These are phyloP conservation scores for Calcarius lapponicus DNA, from an alignment of 2,797 vertebrate genomes.

Conservation along the genomic window DNA sequence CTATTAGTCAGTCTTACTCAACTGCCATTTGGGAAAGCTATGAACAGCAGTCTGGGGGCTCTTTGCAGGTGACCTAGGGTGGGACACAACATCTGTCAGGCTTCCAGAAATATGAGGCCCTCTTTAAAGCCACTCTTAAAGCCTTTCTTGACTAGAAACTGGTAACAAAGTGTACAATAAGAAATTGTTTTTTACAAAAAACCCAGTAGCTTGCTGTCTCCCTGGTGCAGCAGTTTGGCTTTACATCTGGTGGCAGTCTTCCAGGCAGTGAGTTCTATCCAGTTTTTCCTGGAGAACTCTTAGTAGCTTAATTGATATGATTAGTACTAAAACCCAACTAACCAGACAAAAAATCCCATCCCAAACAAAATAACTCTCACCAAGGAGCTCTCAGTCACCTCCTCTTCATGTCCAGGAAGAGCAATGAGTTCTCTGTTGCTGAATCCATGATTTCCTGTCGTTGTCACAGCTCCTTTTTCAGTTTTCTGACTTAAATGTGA, in stretches of 20 bases:
- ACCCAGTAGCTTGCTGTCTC: neutral
- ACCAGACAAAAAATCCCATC: neutral
- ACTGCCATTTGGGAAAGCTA: neutral
- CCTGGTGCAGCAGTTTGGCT: neutral
- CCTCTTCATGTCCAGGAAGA: neutral
- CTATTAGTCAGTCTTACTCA: conserved; percentile 3
- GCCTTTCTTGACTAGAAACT: neutral
- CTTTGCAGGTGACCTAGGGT: neutral
- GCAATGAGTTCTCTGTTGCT: neutral
- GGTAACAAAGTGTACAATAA: neutral
- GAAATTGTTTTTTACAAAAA: neutral
- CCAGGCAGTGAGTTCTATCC: neutral
- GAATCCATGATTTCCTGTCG: neutral
- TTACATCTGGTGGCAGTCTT: neutral
- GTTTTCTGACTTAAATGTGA: neutral
- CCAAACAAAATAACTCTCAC: neutral
- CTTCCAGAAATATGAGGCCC: neutral
- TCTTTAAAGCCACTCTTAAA: neutral
- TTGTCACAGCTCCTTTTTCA: neutral
- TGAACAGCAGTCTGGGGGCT: neutral
- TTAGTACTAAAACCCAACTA: neutral
- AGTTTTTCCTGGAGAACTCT: neutral
- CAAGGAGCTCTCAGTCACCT: neutral
- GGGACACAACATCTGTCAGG: neutral
- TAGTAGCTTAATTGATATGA: neutral